Percentiles rank a stretch among this genome's conserved stretches.
Evolutionary conservation across 2,888 invertebrate species (phyloP).

Genomic region (Pseudococcus jackbeardsleyi): DNA sequence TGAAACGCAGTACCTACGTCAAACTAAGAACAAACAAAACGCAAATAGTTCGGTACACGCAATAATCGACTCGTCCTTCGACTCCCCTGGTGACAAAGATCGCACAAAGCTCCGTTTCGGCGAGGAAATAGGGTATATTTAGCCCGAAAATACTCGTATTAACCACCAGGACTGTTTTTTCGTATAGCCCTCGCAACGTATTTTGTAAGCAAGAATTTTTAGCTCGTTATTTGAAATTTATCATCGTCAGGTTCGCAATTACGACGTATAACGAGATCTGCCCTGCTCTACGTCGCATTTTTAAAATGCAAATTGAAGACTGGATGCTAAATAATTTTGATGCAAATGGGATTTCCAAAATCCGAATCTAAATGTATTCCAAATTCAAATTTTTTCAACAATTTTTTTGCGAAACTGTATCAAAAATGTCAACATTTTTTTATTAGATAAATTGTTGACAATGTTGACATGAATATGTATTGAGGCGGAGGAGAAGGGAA

Average conservation of each 20-base stretch:
- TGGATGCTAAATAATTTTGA: too few species aligned
- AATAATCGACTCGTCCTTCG: constrained; percentile 14
- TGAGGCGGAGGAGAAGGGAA: too few species aligned
- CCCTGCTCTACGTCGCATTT: neutral
- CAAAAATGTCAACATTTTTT: too few species aligned
- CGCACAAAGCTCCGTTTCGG: neutral
- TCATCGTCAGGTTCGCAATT: neutral
- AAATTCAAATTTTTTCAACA: too few species aligned
- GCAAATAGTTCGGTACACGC: neutral
- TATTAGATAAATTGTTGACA: too few species aligned
- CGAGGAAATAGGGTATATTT: neutral
- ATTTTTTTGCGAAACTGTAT: too few species aligned
- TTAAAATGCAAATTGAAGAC: too few species aligned
- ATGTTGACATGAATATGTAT: too few species aligned
- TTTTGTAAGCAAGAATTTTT: neutral
- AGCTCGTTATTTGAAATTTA: neutral
- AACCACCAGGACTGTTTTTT: neutral
- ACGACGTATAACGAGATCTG: neutral
- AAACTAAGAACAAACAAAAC: constrained; percentile 7
- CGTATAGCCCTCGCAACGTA: neutral
- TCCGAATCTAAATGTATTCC: too few species aligned
- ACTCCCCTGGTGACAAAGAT: neutral
- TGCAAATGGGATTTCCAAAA: too few species aligned
- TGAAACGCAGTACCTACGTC: constrained; percentile 19
- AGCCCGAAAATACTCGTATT: neutral